Base-by-base conservation (phyloP, 2,797 vertebrate genomes). In the Pygocentrus nattereri region DNA sequence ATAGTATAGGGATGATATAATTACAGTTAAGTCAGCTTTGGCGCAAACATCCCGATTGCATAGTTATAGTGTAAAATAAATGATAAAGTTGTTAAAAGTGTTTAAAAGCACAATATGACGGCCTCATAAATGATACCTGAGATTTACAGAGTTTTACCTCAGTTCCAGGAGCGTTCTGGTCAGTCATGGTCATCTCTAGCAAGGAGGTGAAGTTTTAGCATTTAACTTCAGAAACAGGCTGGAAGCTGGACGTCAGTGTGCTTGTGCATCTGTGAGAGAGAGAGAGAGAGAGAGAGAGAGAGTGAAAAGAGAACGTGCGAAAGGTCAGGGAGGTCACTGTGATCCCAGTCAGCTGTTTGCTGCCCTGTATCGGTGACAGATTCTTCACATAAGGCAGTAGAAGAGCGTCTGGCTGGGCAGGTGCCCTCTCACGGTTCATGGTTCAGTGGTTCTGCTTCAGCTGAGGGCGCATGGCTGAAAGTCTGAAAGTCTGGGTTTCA, bases 321-420 rank as follows among this genome's bases (percentile, higher is more conserved):
- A 79, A 78, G 85, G 78, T 86, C 80, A 84, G 70, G 31, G 41
- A 79, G 76, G 81, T 69, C 52, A 11, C 27, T 31, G 58, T 88
- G 85, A 91, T 91, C 91, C 86, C 76, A 85, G 88, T 91, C 89
- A 91, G 89, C 90, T 91, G 85, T 81, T 92, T 88, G 81, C 72
- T 83, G 64, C 59, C 80, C 83, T 80, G 84, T 65, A 82, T 82
- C 84, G 84, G 85, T 87, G 86, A 90, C 82, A 82, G 79, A 80
- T 81, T 85, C 81, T 59, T 85, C 62, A 65, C 83, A 74, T 82
- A 76, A 58, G 77, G 78, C 76, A 81, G 67, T 34, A 21, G 47
- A 50, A 72, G 70, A 54, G 47, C 25, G 62, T 75, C 54, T 38
- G 54, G 59, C 54, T 23, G 77, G 62, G 54, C 68, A 80, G 84